Percentiles rank a stretch among this genome's conserved stretches.
Evolutionary conservation across 23 tunicate species (phyloP).

Genomic region (Trididemnum miniatum): DNA sequence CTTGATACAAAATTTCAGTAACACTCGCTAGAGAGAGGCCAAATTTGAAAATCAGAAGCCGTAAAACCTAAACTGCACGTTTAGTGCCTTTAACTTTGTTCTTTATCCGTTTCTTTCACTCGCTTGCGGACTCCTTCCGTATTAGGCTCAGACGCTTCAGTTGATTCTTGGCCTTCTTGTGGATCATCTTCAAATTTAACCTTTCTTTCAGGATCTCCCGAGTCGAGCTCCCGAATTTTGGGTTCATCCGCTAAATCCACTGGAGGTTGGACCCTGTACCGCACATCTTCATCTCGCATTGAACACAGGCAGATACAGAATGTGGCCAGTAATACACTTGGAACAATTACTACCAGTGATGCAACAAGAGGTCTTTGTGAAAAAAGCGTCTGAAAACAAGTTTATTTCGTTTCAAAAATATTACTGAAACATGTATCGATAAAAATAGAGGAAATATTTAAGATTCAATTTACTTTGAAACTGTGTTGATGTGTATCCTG

Average conservation of each 20-base stretch:
- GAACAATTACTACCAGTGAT: conserved; percentile 58
- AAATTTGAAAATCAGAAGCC: too few species aligned
- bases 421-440: too few species aligned
- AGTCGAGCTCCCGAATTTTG: too few species aligned
- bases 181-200: conserved; percentile 12
- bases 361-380: conserved; percentile 62
- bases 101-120: background rate
- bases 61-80: too few species aligned
- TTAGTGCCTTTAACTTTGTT: background rate
- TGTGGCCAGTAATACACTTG: conserved; percentile 52
- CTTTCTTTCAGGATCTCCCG: conserved; percentile 4
- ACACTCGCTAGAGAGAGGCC: too few species aligned
- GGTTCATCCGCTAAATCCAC: background rate
- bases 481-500: too few species aligned
- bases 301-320: conserved; percentile 80
- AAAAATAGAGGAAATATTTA: too few species aligned
- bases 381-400: conserved; percentile 59
- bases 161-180: background rate
- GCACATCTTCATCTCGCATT: conserved; percentile 30
- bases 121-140: background rate
- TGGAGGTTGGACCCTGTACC: too few species aligned
- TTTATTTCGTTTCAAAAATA: too few species aligned
- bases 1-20: too few species aligned
- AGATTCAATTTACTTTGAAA: too few species aligned
- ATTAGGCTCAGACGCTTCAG: background rate